Percentiles rank a stretch among this genome's conserved stretches.
Evolutionary conservation across 2,113 vertebrate genomes (phyloP).

Genomic region (Choloepus hoffmanni): DNA sequence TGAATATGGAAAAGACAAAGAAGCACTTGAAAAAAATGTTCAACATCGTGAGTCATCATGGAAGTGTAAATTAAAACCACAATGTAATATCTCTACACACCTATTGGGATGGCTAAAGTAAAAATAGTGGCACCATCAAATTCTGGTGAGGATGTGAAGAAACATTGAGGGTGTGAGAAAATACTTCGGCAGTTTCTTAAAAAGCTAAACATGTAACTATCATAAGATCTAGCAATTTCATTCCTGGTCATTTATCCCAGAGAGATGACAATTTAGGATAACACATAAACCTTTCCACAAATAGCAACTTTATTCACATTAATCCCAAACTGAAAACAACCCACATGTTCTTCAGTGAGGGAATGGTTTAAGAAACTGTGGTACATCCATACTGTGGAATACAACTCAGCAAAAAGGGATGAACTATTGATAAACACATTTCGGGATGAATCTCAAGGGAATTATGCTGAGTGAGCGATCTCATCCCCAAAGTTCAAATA

Average conservation of each 20-base stretch:
- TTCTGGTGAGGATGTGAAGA: neutral
- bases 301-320: neutral
- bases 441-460: neutral
- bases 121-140: neutral
- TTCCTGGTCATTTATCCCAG: neutral
- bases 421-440: neutral
- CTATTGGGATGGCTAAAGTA: neutral
- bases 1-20: neutral
- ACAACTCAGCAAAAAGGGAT: neutral
- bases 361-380: neutral
- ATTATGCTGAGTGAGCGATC: neutral
- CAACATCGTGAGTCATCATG: neutral
- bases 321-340: neutral
- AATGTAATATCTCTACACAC: neutral
- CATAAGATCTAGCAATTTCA: neutral
- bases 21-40: neutral
- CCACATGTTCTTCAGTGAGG: neutral
- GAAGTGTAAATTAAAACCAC: constrained; percentile 22
- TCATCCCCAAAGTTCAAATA: neutral
- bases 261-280: neutral
- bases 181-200: constrained; percentile 15
- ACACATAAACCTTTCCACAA: neutral
- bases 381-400: neutral
- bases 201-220: neutral
- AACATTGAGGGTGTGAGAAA: neutral